Percentiles rank a stretch among this genome's conserved stretches.
Evolutionary conservation across 2,888 invertebrate genomes (phyloP).

Genomic region (Ditula angustiorana): DNA sequence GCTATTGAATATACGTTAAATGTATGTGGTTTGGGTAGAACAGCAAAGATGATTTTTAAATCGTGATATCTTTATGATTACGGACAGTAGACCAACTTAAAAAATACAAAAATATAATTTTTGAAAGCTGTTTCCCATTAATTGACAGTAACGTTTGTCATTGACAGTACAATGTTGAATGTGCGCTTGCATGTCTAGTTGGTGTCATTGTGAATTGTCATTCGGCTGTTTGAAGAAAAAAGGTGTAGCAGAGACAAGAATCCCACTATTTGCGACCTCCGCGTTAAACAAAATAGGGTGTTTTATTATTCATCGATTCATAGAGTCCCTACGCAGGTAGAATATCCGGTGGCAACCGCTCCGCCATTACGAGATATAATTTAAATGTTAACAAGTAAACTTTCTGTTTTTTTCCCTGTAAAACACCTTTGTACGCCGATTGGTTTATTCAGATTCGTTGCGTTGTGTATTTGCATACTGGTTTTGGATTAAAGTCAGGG

Average conservation of each 20-base stretch:
- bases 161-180: too few species aligned
- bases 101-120: too few species aligned
- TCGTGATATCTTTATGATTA: too few species aligned
- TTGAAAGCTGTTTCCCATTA: too few species aligned
- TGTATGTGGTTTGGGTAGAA: too few species aligned
- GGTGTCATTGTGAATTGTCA: too few species aligned
- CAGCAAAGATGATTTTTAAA: too few species aligned
- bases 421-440: constrained; percentile 12
- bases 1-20: too few species aligned
- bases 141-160: too few species aligned
- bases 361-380: constrained; percentile 34
- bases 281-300: constrained; percentile 31
- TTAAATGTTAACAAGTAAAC: constrained; percentile 38
- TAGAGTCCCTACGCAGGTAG: constrained; percentile 38
- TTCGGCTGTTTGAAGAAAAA: not conserved
- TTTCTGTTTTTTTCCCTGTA: constrained; percentile 25
- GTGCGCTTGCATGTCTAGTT: not conserved
- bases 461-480: not conserved
- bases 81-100: too few species aligned
- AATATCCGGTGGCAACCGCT: constrained; percentile 34
- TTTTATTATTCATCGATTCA: constrained; percentile 40
- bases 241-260: not conserved
- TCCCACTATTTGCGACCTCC: constrained; percentile 25
- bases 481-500: not conserved
- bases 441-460: constrained; percentile 18